These are phyloP conservation scores for Isaurus tuberculatus DNA, from an alignment of 92 coral and sea anemone genomes.

Conservation along the genomic window DNA sequence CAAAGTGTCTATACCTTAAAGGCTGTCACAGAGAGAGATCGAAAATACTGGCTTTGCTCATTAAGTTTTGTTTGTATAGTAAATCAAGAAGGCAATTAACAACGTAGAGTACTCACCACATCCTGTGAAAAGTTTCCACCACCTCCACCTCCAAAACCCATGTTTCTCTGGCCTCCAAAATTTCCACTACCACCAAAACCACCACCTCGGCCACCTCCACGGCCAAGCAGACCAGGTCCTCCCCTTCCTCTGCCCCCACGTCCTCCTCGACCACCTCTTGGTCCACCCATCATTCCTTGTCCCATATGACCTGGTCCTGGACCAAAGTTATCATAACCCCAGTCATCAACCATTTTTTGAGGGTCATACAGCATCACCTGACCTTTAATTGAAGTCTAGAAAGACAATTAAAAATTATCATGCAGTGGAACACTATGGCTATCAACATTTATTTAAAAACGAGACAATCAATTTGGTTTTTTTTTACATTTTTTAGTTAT, in stretches of 20 bases:
- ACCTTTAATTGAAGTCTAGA: conserved; percentile 87
- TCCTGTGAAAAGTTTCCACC: conserved; percentile 53
- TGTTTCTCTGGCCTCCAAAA: conserved; percentile 54
- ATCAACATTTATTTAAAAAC: too few species aligned
- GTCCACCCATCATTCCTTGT: conserved; percentile 60
- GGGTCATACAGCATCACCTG: conserved; percentile 92
- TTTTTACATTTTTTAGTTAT: too few species aligned
- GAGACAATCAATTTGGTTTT: too few species aligned
- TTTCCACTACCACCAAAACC: conserved; percentile 72
- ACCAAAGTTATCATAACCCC: conserved; percentile 74
- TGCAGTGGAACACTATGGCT: not conserved
- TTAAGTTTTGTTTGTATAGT: not conserved
- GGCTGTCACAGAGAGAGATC: too few species aligned
- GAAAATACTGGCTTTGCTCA: too few species aligned
- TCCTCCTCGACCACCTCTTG: conserved; percentile 74
- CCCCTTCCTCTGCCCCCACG: conserved; percentile 74
- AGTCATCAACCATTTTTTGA: conserved; percentile 63
- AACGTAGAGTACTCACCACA: conserved; percentile 14
- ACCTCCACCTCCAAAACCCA: conserved; percentile 43
- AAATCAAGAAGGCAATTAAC: not conserved
- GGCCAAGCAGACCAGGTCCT: conserved; percentile 60
- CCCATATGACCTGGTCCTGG: conserved; percentile 46
- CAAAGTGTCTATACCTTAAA: too few species aligned
- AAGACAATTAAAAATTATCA: not conserved
- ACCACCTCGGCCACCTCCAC: conserved; percentile 73